These are phyloP conservation scores for Sweltsa coloradensis DNA, from an alignment of 1,140 invertebrate species.

Conservation along the genomic window DNA sequence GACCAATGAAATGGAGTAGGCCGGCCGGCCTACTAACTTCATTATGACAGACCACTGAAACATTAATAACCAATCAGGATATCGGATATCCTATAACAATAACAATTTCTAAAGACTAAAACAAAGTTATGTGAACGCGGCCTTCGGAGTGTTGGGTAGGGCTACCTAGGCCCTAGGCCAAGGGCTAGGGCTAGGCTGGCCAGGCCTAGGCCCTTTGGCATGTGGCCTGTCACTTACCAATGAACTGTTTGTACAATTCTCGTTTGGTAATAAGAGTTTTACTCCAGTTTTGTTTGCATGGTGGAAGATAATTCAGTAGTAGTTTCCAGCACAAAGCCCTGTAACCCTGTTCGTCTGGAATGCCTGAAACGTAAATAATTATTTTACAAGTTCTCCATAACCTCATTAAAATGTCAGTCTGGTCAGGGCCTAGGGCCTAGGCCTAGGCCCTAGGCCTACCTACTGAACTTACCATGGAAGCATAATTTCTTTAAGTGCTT, in stretches of 20 bases:
- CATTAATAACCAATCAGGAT: no score
- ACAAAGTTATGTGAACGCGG: no score
- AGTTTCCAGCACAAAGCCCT: slow-evolving; percentile 71
- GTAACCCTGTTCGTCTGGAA: slow-evolving; percentile 67
- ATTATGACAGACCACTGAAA: no score
- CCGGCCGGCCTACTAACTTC: no score
- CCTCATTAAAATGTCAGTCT: not conserved
- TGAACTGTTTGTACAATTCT: slow-evolving; percentile 69
- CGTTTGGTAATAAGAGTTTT: slow-evolving; percentile 53
- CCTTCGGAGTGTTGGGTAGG: no score
- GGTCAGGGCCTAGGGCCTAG: not conserved
- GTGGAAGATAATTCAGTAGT: slow-evolving; percentile 68
- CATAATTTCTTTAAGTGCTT: slow-evolving; percentile 48
- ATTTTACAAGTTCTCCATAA: slow-evolving; percentile 6
- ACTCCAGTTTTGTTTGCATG: slow-evolving; percentile 47
- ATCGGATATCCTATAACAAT: no score
- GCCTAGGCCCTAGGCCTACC: not conserved
- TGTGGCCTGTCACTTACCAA: slow-evolving; percentile 59
- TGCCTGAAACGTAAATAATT: slow-evolving; percentile 39
- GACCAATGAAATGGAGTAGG: no score
- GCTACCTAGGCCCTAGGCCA: no score
- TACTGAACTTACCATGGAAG: slow-evolving; percentile 52
- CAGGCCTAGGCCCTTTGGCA: no score
- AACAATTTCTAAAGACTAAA: no score
- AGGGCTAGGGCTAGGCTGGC: no score